A percentile compares a stretch with the other conserved stretches of the same genome.
These are phyloP conservation scores for Lates calcarifer DNA, from an alignment of 2,113 vertebrate genomes.

Conservation along the genomic window DNA sequence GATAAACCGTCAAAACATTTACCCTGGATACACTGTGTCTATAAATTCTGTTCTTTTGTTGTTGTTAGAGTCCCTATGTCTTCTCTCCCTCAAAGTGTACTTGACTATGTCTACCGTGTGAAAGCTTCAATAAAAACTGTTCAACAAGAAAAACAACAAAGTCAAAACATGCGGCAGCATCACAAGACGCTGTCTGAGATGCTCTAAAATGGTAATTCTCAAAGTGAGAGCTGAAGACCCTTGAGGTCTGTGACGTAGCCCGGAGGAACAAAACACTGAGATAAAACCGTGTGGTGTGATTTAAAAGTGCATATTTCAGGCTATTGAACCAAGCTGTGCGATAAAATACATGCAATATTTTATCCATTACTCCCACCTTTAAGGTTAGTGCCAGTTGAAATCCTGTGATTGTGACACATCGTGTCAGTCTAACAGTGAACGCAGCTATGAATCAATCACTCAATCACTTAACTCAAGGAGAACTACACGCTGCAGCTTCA, in stretches of 20 bases:
- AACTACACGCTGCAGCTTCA: background rate
- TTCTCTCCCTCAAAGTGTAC: background rate
- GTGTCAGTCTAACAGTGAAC: background rate
- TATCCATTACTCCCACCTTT: conserved; percentile 3
- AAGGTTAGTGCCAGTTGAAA: background rate
- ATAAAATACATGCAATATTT: conserved; percentile 7
- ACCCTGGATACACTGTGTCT: background rate
- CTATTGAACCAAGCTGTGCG: background rate
- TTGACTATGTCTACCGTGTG: background rate
- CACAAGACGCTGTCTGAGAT: background rate
- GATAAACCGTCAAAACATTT: background rate
- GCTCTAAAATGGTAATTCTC: background rate
- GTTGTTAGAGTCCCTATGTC: too few relatives aligned
- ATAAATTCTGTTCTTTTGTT: too few relatives aligned
- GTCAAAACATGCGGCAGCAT: background rate
- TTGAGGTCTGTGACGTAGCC: background rate
- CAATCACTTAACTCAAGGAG: conserved; percentile 6
- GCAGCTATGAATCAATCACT: background rate
- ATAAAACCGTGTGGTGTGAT: background rate
- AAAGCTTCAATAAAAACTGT: background rate
- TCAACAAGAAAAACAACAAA: background rate
- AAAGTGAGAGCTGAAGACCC: conserved; percentile 8
- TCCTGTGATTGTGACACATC: conserved; percentile 11
- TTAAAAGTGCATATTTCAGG: background rate
- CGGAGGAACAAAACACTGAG: background rate